These are phyloP conservation scores for Thaleichthys pacificus DNA, from an alignment of 2,797 vertebrate species.

Conservation along the genomic window DNA sequence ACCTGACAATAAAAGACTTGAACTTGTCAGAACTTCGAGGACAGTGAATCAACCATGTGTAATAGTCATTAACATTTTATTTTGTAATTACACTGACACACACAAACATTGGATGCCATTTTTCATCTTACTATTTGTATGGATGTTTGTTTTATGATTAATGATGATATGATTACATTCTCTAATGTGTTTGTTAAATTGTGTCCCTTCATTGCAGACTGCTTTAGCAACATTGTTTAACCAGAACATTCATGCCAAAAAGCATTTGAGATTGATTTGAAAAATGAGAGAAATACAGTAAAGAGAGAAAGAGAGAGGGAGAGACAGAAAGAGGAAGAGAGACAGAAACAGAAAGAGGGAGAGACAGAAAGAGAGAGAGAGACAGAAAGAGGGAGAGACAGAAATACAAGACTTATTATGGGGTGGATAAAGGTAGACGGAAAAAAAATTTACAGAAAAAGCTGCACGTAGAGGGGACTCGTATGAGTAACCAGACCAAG, in stretches of 20 bases:
- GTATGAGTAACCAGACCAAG: too few relatives aligned
- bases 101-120: too few relatives aligned
- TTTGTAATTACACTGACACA: too few relatives aligned
- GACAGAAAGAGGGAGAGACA: background rate
- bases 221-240: background rate
- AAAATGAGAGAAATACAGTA: background rate
- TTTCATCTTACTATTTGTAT: too few relatives aligned
- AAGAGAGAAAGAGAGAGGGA: background rate
- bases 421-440: background rate
- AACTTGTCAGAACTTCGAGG: too few relatives aligned
- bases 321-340: background rate
- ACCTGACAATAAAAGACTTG: too few relatives aligned
- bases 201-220: too few relatives aligned
- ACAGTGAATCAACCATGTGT: too few relatives aligned
- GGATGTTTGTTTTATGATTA: background rate
- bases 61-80: too few relatives aligned
- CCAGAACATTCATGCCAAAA: background rate
- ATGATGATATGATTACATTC: background rate
- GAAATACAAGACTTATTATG: background rate
- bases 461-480: background rate
- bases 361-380: conserved; percentile 3
- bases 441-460: background rate
- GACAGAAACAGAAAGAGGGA: background rate
- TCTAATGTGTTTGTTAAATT: too few relatives aligned
- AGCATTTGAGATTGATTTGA: background rate